Conservation (phyloP, 2,888 invertebrate genomes). For the Achlya flavicornis region DNA sequence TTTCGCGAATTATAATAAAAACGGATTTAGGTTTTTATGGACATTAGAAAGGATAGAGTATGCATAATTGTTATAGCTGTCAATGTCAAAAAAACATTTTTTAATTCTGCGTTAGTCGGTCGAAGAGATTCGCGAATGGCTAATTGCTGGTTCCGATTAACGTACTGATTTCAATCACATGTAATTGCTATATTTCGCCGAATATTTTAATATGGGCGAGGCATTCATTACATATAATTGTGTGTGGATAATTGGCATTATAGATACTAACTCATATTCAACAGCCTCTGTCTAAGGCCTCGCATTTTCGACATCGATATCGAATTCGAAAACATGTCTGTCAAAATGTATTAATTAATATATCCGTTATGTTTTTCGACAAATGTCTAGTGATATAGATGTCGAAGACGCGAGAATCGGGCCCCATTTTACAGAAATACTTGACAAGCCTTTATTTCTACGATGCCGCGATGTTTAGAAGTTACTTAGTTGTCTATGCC, state of each 20-base stretch:
- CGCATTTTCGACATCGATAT: neutral
- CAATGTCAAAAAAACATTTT: neutral
- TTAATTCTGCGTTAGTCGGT: neutral
- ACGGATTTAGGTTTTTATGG: constrained; percentile 1
- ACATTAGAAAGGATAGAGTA: neutral
- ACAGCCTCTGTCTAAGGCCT: neutral
- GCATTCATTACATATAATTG: neutral
- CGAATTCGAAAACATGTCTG: no score
- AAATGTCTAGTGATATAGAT: no score
- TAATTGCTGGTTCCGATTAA: constrained; percentile 1
- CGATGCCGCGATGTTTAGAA: no score
- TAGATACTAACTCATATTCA: neutral
- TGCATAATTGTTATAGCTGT: neutral
- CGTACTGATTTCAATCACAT: constrained; percentile 1
- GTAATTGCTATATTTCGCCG: neutral
- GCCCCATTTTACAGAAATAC: no score
- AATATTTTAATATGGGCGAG: constrained; percentile 2
- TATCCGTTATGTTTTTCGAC: no score
- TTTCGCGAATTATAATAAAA: neutral
- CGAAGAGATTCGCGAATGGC: neutral
- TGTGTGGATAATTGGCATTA: neutral
- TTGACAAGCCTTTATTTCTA: no score
- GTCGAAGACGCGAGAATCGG: no score
- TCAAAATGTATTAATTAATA: no score
- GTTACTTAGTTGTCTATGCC: no score